These are phyloP conservation scores for Pyralis farinalis DNA, from an alignment of 2,888 invertebrate genomes.

Conservation along the genomic window DNA sequence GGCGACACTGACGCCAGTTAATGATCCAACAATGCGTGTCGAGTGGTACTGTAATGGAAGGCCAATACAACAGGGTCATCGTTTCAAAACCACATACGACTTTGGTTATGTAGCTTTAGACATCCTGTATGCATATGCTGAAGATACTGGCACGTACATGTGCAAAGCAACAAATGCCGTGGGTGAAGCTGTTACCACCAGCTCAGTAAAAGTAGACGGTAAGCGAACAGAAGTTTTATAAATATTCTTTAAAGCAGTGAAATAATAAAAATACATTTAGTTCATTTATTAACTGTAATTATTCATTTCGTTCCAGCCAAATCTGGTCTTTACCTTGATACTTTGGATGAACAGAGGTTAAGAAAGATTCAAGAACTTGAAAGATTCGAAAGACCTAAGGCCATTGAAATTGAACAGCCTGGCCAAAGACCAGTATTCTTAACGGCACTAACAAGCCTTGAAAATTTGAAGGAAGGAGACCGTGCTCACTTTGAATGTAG, in stretches of 20 bases:
- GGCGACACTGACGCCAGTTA: conserved; percentile 97
- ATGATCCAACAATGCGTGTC: conserved; percentile 98
- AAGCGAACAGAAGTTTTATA: conserved; percentile 38
- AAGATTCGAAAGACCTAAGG: conserved; percentile 88
- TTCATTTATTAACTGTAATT: conserved; percentile 1
- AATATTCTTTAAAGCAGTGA: no score
- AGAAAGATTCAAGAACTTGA: conserved; percentile 94
- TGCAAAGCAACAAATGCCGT: conserved; percentile 97
- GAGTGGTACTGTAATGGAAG: conserved; percentile 99
- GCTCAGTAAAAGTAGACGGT: conserved; percentile 93
- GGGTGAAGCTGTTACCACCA: conserved; percentile 97
- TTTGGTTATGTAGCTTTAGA: conserved; percentile 99
- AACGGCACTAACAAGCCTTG: conserved; percentile 93
- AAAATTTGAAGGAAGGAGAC: conserved; percentile 93
- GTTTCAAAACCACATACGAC: conserved; percentile 97
- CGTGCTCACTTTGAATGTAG: conserved; percentile 95
- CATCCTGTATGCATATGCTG: conserved; percentile 97
- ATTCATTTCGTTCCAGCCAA: conserved; percentile 81
- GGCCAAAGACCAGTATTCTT: conserved; percentile 94
- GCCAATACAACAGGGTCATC: conserved; percentile 95
- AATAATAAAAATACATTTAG: not conserved
- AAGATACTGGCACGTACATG: conserved; percentile 98
- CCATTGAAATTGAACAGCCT: conserved; percentile 87
- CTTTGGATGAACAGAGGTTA: conserved; percentile 93
- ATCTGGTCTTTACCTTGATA: conserved; percentile 92